These are phyloP conservation scores for Tenebrosternarchus preto DNA, from an alignment of 2,113 vertebrate genomes.

Conservation along the genomic window DNA sequence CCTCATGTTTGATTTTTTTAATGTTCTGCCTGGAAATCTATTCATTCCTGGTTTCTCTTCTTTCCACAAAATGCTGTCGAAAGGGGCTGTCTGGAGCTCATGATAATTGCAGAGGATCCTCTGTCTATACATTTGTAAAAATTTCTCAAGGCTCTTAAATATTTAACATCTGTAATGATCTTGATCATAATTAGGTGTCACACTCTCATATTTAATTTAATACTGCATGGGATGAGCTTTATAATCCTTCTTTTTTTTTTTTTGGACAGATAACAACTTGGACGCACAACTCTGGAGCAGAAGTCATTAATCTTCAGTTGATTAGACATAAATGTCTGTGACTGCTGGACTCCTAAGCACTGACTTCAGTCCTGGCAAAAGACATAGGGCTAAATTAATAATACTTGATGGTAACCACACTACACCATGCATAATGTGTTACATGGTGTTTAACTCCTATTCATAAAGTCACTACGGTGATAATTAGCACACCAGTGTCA, in stretches of 20 bases:
- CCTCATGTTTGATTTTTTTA: not conserved
- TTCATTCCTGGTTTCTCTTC: not conserved
- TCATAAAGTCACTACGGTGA: no score
- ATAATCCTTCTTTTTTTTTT: constrained; percentile 25
- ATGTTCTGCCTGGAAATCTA: not conserved
- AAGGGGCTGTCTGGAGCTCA: constrained; percentile 20
- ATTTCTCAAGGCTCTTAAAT: constrained; percentile 57
- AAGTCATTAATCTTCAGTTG: constrained; percentile 40
- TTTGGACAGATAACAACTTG: constrained; percentile 20
- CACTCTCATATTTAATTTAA: constrained; percentile 62
- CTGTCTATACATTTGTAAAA: constrained; percentile 33
- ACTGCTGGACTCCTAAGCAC: constrained; percentile 5
- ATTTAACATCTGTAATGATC: constrained; percentile 65
- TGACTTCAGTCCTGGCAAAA: constrained; percentile 5
- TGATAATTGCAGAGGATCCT: constrained; percentile 30
- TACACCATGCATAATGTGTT: no score
- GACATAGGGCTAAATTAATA: no score
- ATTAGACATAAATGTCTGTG: constrained; percentile 34
- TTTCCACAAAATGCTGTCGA: not conserved
- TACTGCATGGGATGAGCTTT: constrained; percentile 40
- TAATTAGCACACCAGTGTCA: no score
- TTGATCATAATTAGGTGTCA: constrained; percentile 64
- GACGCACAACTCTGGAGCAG: constrained; percentile 21
- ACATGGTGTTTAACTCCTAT: no score
- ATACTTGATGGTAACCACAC: no score